These are phyloP conservation scores for Poecilia latipinna DNA, from an alignment of 2,113 vertebrate species.

Conservation along the genomic window DNA sequence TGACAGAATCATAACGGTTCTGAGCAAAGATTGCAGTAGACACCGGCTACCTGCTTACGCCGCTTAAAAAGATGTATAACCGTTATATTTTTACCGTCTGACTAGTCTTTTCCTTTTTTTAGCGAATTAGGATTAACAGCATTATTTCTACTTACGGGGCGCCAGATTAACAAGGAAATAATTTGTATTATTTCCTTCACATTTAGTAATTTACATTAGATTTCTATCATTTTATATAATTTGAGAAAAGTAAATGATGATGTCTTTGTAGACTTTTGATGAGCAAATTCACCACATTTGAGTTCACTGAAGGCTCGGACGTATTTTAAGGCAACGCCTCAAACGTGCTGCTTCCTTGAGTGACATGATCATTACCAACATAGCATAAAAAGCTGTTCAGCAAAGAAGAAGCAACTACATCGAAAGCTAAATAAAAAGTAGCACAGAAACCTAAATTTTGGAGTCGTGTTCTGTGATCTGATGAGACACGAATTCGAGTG, in stretches of 20 bases:
- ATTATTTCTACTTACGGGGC: not conserved
- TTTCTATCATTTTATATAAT: not conserved
- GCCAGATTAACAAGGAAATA: too few relatives aligned
- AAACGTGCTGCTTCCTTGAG: too few relatives aligned
- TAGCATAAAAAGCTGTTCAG: too few relatives aligned
- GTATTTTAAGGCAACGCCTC: not conserved
- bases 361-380: not conserved
- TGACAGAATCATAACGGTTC: slow-evolving; percentile 26
- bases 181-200: not conserved
- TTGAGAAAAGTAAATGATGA: not conserved
- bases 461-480: not conserved
- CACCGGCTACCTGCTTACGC: not conserved
- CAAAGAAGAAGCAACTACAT: too few relatives aligned
- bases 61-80: not conserved
- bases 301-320: not conserved
- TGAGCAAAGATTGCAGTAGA: not conserved
- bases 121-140: not conserved
- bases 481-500: not conserved
- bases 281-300: not conserved
- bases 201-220: not conserved
- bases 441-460: not conserved
- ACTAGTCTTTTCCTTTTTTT: not conserved
- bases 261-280: too few relatives aligned
- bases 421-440: too few relatives aligned
- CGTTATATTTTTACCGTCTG: not conserved